Conservation (phyloP, 2,113 vertebrate species). For the Poeciliopsis occidentalis region DNA sequence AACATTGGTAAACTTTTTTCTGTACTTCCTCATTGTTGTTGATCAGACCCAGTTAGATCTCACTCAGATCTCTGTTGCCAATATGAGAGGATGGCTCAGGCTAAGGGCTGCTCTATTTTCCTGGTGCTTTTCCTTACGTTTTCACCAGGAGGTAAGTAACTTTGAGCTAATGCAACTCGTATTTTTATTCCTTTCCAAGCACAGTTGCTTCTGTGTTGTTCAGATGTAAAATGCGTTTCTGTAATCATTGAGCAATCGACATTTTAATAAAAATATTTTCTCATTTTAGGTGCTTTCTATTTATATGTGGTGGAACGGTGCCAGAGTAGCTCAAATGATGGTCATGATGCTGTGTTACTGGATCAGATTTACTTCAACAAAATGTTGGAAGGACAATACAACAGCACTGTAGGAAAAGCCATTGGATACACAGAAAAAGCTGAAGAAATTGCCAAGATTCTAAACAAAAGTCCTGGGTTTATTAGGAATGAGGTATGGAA, state of each 20-base stretch:
- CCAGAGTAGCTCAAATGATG: neutral
- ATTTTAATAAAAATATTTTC: neutral
- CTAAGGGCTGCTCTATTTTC: neutral
- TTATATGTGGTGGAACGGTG: neutral
- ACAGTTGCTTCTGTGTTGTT: neutral
- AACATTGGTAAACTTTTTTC: no score
- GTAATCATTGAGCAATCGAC: no score
- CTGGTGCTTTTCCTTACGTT: neutral
- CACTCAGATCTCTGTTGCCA: neutral
- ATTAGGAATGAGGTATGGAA: neutral
- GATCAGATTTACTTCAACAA: neutral
- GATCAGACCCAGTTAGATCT: neutral
- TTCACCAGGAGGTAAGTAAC: neutral
- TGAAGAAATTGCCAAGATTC: neutral
- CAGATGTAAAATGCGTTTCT: no score
- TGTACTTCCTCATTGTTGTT: no score
- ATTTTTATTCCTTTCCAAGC: neutral
- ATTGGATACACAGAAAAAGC: neutral
- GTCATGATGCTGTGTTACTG: neutral
- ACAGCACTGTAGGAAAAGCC: neutral
- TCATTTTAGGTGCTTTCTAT: neutral
- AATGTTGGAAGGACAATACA: neutral
- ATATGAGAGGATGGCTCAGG: neutral
- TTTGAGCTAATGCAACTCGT: neutral
- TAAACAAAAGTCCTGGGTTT: neutral